Evolutionary conservation across 2,113 vertebrate genomes (phyloP), one percentile per base, ranked within the genome.

Genomic region (Pongo pygmaeus): DNA sequence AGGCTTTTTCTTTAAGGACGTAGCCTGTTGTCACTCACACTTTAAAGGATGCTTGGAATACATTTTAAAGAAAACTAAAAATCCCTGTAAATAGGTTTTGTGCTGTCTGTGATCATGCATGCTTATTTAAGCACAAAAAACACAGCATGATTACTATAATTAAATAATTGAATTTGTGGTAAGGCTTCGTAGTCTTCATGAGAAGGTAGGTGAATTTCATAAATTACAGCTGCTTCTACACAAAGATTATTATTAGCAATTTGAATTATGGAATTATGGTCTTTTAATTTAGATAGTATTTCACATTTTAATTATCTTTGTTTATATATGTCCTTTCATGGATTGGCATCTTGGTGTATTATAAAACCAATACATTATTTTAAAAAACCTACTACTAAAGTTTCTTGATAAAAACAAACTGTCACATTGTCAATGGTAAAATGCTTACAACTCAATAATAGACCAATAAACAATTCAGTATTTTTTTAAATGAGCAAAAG

Each of bases 21-120:
- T 84, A 98, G 95, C 96, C 70, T 85, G 93, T 70, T 88, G 97
- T 97, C 97, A 98, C 98, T 99, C 98, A 43, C 97, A 98, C 98
- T 99, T 98, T 98, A 98, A 98, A 96, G 61, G 85, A 97, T 92
- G 94, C 64, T 95, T 75, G 80, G 90, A 64, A 85, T 69, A 83
- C 13, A 0, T 61, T 98, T 93, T 95, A 87, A 92, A 48, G 80
- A 96, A 89, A 81, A 90, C 38, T 96, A 83, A 59, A 48, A 8
- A 91, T 77, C 16, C 0, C 3, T 80, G 13, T 86, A 83, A 43
- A 75, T 18, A 74, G 72, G 38, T 84, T 93, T 91, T 84, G 75
- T 97, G 88, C 81, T 95, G 87, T 84, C 93, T 97, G 48, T 88
- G 50, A 72, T 78, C 75, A 77, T 96, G 97, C 93, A 92, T 97